Evolutionary conservation across 2,113 vertebrate genomes (phyloP), one percentile per base, ranked within the genome.

Genomic region (Mesitornis unicolor): DNA sequence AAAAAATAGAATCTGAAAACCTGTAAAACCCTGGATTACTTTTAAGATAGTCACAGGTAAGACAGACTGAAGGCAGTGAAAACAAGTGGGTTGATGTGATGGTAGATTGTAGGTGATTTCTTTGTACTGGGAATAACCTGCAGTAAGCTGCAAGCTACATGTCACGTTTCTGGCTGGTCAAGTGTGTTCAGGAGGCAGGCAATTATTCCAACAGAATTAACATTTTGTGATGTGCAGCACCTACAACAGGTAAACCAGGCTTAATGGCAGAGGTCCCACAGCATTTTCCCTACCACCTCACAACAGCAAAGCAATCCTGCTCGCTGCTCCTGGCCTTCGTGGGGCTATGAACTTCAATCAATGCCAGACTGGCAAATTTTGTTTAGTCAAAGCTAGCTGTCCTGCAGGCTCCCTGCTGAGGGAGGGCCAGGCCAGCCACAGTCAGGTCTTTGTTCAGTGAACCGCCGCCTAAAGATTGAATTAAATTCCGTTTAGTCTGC

Each of bases 391-490:
- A 29, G 10, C 56, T 79, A 87, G 73, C 15, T 48, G 95, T 97
- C 92, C 76, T 8, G 4, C 89, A 85, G 89, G 74, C 78, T 97
- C 93, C 92, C 89, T 21, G 42, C 97, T 71, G 84, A 87, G 96
- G 83, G 92, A 96, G 91, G 89, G 95, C 81, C 28, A 73, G 95
- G 90, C 91, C 96, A 97, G 97, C 95, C 96, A 94, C 97, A 96
- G 89, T 48, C 94, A 54, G 94, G 82, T 70, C 97, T 98, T 97
- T 98, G 96, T 97, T 97, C 85, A 73, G 89, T 93, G 89, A 97
- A 94, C 96, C 57, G 53, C 45, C 4, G 31, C 95, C 48, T 74
- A 82, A 95, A 96, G 89, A 95, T 94, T 94, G 97, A 91, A 95
- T 96, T 97, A 97, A 97, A 96, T 73, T 89, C 87, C 56, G 0